Base-by-base conservation (phyloP, 2,797 vertebrate genomes). In the Spheniscus humboldti region DNA sequence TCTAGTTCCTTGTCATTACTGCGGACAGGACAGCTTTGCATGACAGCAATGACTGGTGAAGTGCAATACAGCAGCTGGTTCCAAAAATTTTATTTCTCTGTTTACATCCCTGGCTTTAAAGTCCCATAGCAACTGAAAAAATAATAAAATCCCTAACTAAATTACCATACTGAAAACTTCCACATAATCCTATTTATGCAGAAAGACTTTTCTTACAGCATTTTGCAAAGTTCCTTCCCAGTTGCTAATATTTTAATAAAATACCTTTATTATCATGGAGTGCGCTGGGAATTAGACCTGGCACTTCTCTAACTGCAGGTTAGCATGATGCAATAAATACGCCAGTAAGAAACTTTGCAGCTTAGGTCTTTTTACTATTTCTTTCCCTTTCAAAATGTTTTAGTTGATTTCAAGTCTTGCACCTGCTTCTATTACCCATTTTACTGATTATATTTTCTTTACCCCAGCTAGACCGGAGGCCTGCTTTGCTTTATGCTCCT, bases 191-290 rank as follows among this genome's bases (percentile, higher is more conserved):
- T 91, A 91, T 91, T 97, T 97, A 96, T 93, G 88, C 89, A 97
- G 86, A 78, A 66, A 90, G 28, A 39, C 66, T 95, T 96, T 96
- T 95, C 91, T 91, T 79, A 78, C 23, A 91, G 88, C 41, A 83
- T 95, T 97, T 97, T 95, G 85, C 92, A 86, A 95, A 89, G 39
- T 92, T 95, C 59, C 63, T 97, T 89, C 79, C 45, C 31, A 53
- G 67, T 53, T 86, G 77, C 95, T 97, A 96, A 96, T 97, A 96
- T 96, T 97, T 97, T 95, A 95, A 96, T 96, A 96, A 97, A 97
- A 96, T 66, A 93, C 69, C 68, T 96, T 93, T 96, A 86, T 91
- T 96, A 96, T 53, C 53, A 91, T 66, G 71, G 33, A 75, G 86
- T 14, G 22, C 2, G 6, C 22, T 82, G 53, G 72, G 79, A 96